Evolutionary conservation across 2,113 vertebrate species (phyloP).

Genomic region (Bos taurus): ARS-UCD2.0 NC_037346.1:19277001-19277500

Average conservation of each 20-base stretch:
- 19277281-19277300: not conserved
- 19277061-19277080: not conserved
- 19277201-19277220: not conserved
- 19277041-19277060: not conserved
- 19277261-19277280: not conserved
- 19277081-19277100: not conserved
- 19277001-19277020: not conserved
- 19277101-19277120: not conserved
- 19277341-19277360: not conserved
- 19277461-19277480: not conserved
- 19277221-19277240: not conserved
- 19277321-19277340: not conserved
- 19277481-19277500: not conserved
- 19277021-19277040: not conserved
- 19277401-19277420: not conserved
- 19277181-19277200: not conserved
- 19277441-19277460: fast-evolving
- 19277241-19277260: not conserved
- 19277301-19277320: not conserved
- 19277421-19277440: not conserved
- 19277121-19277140: too few relatives aligned
- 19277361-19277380: not conserved
- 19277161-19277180: not conserved
- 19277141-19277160: not conserved
- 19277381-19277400: not conserved